These are phyloP conservation scores for Artemisiospiza belli DNA, from an alignment of 2,113 vertebrate genomes.

Conservation along the genomic window DNA sequence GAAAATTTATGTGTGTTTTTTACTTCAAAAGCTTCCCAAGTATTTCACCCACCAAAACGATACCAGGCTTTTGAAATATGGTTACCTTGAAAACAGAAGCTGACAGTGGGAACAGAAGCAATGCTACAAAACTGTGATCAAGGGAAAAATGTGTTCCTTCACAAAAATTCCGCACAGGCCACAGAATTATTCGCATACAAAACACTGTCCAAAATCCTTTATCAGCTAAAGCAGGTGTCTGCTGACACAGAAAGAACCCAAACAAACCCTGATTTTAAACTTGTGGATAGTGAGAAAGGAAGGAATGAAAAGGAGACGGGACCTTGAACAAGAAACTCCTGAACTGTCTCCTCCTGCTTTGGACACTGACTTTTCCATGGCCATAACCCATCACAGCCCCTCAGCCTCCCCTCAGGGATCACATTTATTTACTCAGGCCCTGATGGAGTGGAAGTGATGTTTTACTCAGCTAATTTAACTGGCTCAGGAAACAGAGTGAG, in stretches of 20 bases:
- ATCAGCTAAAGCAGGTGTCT: neutral
- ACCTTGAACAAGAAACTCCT: neutral
- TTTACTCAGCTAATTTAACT: neutral
- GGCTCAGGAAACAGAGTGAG: neutral
- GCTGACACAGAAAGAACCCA: neutral
- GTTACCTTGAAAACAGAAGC: constrained; percentile 8
- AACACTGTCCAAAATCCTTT: neutral
- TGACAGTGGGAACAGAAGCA: neutral
- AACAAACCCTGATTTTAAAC: neutral
- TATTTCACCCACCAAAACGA: neutral
- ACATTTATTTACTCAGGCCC: neutral
- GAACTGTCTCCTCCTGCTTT: neutral
- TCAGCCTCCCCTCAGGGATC: accelerated
- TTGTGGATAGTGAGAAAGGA: neutral
- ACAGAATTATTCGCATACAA: neutral
- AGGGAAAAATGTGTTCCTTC: neutral
- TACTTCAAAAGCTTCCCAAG: neutral
- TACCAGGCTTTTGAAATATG: neutral
- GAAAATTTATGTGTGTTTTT: neutral
- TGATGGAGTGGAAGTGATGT: neutral
- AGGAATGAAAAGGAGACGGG: neutral
- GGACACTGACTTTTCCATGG: neutral
- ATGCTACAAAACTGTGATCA: neutral
- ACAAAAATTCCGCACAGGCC: neutral
- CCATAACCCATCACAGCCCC: too few relatives aligned